Evolutionary conservation across 2,797 vertebrate genomes (phyloP).

Genomic region (Hippocampus kuda): DNA sequence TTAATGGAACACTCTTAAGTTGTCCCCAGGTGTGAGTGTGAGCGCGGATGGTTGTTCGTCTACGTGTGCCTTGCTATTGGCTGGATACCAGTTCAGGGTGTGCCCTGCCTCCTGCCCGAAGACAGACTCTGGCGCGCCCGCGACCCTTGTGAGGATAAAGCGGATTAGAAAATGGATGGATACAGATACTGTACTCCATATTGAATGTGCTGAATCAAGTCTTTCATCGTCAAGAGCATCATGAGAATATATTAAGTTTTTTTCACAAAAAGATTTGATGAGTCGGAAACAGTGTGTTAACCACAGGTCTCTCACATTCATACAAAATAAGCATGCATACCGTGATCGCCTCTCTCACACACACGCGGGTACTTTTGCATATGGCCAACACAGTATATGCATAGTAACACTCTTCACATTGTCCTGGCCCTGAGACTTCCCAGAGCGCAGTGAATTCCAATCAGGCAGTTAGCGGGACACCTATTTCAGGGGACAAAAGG

Average conservation of each 20-base stretch:
- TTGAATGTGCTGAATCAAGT: background rate
- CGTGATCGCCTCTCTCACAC: constrained; percentile 8
- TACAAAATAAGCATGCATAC: constrained; percentile 44
- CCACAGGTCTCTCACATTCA: constrained; percentile 46
- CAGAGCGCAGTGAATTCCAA: constrained; percentile 79
- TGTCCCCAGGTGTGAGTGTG: too few relatives aligned
- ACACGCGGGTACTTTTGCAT: constrained; percentile 3
- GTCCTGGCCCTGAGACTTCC: constrained; percentile 38
- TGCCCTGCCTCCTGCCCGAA: too few relatives aligned
- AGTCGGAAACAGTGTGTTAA: too few relatives aligned
- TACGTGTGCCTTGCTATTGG: too few relatives aligned
- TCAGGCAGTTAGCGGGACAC: constrained; percentile 96
- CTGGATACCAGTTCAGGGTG: too few relatives aligned
- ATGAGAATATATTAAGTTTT: background rate
- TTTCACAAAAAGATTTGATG: too few relatives aligned
- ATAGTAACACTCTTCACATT: background rate
- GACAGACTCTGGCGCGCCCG: too few relatives aligned
- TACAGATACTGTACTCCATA: background rate
- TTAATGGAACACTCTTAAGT: too few relatives aligned
- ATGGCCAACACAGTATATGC: constrained; percentile 59
- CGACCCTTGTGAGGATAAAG: too few relatives aligned
- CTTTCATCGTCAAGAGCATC: background rate
- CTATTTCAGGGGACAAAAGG: constrained; percentile 97
- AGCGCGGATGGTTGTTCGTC: too few relatives aligned
- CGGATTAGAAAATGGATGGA: too few relatives aligned